Evolutionary conservation across 2,888 invertebrate genomes (phyloP).

Genomic region (Dynastes hyllus): DNA sequence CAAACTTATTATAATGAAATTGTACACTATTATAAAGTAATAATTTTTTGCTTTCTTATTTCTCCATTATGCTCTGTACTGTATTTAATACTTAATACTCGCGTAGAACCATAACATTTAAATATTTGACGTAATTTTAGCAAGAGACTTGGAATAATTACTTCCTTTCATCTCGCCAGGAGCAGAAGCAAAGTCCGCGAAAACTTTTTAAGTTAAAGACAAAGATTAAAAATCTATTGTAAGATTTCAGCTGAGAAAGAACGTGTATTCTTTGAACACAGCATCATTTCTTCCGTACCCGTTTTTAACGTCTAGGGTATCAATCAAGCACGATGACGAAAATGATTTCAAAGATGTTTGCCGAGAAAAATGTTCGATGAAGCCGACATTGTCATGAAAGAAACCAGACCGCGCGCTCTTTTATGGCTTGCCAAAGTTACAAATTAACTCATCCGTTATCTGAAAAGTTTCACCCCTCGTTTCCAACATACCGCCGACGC

Average conservation of each 20-base stretch:
- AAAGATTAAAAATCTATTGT: slow-evolving; percentile 8
- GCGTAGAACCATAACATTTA: too few species aligned
- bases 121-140: too few species aligned
- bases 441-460: slow-evolving; percentile 55
- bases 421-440: slow-evolving; percentile 51
- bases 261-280: neutral
- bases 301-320: slow-evolving; percentile 1
- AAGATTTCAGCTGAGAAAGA: neutral
- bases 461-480: slow-evolving; percentile 47
- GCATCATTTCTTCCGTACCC: neutral
- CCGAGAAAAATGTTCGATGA: slow-evolving; percentile 29
- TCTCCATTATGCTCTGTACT: neutral
- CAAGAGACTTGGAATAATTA: too few species aligned
- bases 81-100: too few species aligned
- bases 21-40: too few species aligned
- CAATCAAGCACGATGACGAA: slow-evolving; percentile 25
- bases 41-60: neutral
- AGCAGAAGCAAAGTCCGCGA: neutral
- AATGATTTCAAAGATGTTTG: slow-evolving; percentile 35
- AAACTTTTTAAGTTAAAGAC: neutral
- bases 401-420: slow-evolving; percentile 21
- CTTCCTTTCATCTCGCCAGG: neutral
- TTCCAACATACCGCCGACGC: neutral
- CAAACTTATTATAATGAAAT: too few species aligned
- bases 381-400: slow-evolving; percentile 14